phyloP scores from a whole-genome alignment of 2,797 vertebrate genomes.

The Lepus oiostolus region DNA sequence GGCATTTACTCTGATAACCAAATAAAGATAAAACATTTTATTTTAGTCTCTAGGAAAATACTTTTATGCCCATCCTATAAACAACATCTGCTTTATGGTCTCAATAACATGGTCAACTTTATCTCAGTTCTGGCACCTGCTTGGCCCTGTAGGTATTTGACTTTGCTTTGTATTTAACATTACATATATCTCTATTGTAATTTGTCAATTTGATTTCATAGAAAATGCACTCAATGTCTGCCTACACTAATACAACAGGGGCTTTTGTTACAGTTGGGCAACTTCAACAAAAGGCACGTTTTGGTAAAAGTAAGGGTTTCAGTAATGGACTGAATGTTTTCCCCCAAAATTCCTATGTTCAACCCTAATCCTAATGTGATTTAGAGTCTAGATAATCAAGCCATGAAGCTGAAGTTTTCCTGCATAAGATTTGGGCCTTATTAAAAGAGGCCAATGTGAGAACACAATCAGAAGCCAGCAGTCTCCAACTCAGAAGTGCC shows the following conservation, averaged over 20 bases:
- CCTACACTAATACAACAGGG: not conserved
- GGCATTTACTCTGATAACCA: not conserved
- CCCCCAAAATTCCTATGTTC: not conserved
- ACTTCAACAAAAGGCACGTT: not conserved
- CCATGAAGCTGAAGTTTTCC: not conserved
- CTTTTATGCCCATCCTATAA: no score
- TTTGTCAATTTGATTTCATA: not conserved
- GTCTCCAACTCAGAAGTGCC: not conserved
- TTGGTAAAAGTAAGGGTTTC: not conserved
- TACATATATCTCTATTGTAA: not conserved
- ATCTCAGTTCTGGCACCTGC: not conserved
- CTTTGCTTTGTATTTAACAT: constrained; percentile 14
- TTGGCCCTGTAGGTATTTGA: not conserved
- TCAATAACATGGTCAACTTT: not conserved
- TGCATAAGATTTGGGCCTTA: not conserved
- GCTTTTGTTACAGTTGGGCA: not conserved
- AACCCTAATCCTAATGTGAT: not conserved
- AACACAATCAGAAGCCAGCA: not conserved
- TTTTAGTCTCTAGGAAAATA: not conserved
- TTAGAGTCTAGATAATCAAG: not conserved
- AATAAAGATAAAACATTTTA: not conserved
- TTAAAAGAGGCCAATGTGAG: not conserved
- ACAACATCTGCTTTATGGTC: not conserved
- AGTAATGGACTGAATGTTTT: not conserved
- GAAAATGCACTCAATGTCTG: not conserved